Conservation (phyloP, 2,113 vertebrate genomes). For the Leiothrix lutea region DNA sequence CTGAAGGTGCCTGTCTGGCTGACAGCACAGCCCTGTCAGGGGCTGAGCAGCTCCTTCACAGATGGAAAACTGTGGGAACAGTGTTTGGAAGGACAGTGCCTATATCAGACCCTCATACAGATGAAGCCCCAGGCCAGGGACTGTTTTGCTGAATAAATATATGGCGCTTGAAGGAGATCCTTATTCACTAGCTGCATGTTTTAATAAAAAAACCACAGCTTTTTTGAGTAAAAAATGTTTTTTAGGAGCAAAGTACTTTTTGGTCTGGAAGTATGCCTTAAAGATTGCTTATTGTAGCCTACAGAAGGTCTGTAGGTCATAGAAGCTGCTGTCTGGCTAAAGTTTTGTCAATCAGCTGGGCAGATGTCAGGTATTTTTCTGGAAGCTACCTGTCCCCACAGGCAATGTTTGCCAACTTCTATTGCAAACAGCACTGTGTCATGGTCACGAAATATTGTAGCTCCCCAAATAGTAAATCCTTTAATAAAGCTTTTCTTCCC, state of each 20-base stretch:
- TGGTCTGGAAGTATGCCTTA: not conserved
- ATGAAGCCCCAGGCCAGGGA: not conserved
- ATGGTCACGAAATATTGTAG: not conserved
- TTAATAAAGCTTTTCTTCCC: not conserved
- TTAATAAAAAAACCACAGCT: not conserved
- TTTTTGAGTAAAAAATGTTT: not conserved
- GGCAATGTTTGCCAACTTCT: not conserved
- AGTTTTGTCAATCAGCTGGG: not conserved
- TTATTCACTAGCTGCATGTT: not conserved
- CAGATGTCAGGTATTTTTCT: not conserved
- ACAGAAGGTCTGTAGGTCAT: not conserved
- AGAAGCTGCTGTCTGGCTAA: not conserved
- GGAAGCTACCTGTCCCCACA: not conserved
- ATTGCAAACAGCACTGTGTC: not conserved
- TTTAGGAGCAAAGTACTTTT: not conserved
- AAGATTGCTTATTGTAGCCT: not conserved
- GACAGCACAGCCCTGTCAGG: not conserved
- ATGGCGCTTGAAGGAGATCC: not conserved
- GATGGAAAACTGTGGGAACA: rapidly evolving
- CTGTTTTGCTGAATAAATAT: not conserved
- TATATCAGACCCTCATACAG: not conserved
- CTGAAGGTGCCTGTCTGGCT: not conserved
- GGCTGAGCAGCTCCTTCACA: not conserved
- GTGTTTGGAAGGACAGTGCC: not conserved
- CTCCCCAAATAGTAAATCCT: not conserved